Percentiles rank a stretch among this genome's conserved stretches.
phyloP scores from a whole-genome alignment of 2,888 invertebrate genomes.

The Cerastoderma edule region DNA sequence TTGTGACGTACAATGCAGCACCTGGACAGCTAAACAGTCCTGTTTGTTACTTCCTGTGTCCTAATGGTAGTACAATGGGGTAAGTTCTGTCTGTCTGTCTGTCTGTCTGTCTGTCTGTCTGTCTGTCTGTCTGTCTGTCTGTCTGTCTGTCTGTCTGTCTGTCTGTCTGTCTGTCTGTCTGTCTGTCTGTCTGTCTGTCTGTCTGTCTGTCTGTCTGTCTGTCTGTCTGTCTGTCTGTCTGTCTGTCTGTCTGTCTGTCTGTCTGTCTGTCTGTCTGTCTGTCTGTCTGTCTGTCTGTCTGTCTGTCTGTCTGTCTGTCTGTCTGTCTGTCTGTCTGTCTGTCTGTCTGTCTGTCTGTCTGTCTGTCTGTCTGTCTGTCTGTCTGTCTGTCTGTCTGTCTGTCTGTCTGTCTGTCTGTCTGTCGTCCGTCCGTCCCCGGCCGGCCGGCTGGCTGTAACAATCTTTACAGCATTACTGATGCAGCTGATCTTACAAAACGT shows the following conservation, averaged over 20 bases:
- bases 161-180: not conserved
- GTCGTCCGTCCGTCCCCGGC: not conserved
- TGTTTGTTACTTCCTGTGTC: slow-evolving; percentile 49
- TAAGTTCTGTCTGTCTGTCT: slow-evolving; percentile 18
- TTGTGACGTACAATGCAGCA: slow-evolving; percentile 24
- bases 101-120: not conserved
- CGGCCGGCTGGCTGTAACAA: not conserved
- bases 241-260: too few species aligned
- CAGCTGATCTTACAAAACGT: not conserved
- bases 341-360: not conserved
- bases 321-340: slow-evolving; percentile 1
- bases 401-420: slow-evolving; percentile 1
- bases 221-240: too few species aligned
- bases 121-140: not conserved
- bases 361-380: not conserved
- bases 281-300: not conserved
- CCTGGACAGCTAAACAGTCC: slow-evolving; percentile 37
- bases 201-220: too few species aligned
- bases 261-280: not conserved
- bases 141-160: slow-evolving; percentile 1
- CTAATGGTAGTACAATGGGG: slow-evolving; percentile 56
- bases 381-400: not conserved
- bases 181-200: not conserved
- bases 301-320: slow-evolving; percentile 1
- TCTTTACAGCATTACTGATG: not conserved